Evolutionary conservation across 2,797 vertebrate species (phyloP), one percentile per base, ranked within the genome.

Genomic region (Champsocephalus esox): DNA sequence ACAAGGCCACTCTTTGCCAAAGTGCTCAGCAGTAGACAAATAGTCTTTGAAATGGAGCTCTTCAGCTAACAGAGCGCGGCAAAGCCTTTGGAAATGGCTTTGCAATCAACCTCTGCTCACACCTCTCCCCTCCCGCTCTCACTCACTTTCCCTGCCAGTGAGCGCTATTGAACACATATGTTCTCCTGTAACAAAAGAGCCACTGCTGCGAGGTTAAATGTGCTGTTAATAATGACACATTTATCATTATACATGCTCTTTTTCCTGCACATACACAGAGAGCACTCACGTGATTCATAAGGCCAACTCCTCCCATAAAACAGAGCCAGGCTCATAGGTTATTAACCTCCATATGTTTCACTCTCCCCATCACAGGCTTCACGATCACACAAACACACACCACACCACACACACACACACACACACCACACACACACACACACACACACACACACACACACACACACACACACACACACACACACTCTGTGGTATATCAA

Each of bases 61-160:
- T 84, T 79, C 75, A 73, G 78, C 86, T 88, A 89, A 91, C 90
- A 89, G 86, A 91, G 85, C 75, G 59, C 81, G 28, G 88, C 89
- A 91, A 88, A 92, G 91, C 89, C 88, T 88, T 72, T 67, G 87
- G 89, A 93, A 92, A 93, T 81, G 74, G 79, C 83, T 87, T 87
- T 17, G 85, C 89, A 92, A 92, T 93, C 89, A 91, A 90, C 87
- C 88, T 73, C 77, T 48, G 66, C 79, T 87, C 88, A 77, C 75
- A 89, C 84, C 81, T 89, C 77, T 75, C 76, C 61, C 64, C 75
- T 69, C 58, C 19, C 19, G 0, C 78, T 64, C 58, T 54, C 21
- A 0, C 68, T 72, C 66, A 61, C 83, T 66, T 41, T 61, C 66
- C 44, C 46, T 55, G 45, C 60, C 17, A 16, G 34, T 59, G 77